Conservation (phyloP, 2,888 invertebrate species). For the Ichneumoninae sp. region DNA sequence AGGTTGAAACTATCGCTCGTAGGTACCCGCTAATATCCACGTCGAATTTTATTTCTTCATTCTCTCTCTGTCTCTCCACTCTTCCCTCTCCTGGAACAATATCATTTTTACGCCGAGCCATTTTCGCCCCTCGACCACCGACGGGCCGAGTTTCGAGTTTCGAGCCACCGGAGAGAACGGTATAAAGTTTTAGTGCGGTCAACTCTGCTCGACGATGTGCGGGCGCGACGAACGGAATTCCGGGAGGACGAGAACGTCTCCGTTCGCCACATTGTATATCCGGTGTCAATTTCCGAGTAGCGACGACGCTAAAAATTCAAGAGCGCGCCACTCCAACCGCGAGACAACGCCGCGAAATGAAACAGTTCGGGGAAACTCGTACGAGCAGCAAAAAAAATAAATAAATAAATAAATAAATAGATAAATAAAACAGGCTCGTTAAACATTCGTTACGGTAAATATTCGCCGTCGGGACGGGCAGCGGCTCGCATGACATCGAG, state of each 20-base stretch:
- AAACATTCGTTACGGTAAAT: conserved; percentile 35
- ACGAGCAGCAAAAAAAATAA: neutral
- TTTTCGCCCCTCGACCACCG: neutral
- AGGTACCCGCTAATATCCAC: conserved; percentile 20
- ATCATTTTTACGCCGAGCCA: neutral
- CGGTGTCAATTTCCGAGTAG: conserved; percentile 65
- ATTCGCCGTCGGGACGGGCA: conserved; percentile 39
- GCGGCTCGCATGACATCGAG: conserved; percentile 67
- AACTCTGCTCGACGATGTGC: neutral
- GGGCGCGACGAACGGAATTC: neutral
- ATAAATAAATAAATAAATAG: conserved; percentile 6
- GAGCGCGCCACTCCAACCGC: conserved; percentile 7
- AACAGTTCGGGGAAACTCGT: neutral
- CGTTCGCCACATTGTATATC: conserved; percentile 39
- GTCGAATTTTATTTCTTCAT: conserved; percentile 34
- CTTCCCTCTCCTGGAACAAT: neutral
- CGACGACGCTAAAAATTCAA: conserved; percentile 41
- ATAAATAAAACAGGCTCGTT: conserved; percentile 13
- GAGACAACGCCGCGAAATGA: conserved; percentile 20
- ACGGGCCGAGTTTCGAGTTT: neutral
- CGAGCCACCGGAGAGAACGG: neutral
- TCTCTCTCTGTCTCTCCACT: neutral
- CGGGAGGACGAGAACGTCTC: neutral
- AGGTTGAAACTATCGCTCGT: neutral
- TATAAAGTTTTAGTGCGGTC: conserved; percentile 5